A percentile compares a stretch with the other conserved stretches of the same genome.
These are phyloP conservation scores for Lemur catta DNA, from an alignment of 2,797 vertebrate species.

Conservation along the genomic window DNA sequence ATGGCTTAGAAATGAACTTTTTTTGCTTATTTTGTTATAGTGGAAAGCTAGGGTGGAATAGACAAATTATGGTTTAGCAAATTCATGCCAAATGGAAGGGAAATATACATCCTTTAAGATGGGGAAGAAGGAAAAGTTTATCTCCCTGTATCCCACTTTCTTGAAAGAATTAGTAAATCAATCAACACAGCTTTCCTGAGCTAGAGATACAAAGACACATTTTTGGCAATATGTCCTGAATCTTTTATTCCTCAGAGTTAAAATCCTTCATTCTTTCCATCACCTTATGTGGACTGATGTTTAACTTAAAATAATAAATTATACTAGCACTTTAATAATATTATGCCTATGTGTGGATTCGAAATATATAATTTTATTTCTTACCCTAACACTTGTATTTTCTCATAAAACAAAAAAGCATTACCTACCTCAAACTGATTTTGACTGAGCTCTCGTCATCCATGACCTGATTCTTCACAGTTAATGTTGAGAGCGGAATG, in stretches of 20 bases:
- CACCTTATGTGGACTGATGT: neutral
- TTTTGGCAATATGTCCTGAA: neutral
- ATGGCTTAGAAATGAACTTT: neutral
- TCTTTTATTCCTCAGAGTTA: neutral
- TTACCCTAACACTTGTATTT: neutral
- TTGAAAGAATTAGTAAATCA: conserved; percentile 10
- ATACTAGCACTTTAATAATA: neutral
- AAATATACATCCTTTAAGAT: neutral
- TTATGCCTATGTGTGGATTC: neutral
- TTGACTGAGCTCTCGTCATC: neutral
- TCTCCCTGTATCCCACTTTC: neutral
- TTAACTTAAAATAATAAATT: conserved; percentile 18
- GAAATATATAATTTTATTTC: neutral
- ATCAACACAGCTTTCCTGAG: neutral
- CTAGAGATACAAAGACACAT: neutral
- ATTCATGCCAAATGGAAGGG: neutral
- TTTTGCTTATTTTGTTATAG: neutral
- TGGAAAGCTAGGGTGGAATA: neutral
- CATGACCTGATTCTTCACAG: neutral
- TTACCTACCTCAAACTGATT: neutral
- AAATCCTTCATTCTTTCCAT: neutral
- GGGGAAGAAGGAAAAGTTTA: neutral
- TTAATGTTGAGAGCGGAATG: neutral
- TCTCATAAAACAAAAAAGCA: neutral
- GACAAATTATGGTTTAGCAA: neutral